Percentiles rank a stretch among this genome's conserved stretches.
These are phyloP conservation scores for Parnassius mnemosyne DNA, from an alignment of 2,888 invertebrate genomes.

Conservation along the genomic window DNA sequence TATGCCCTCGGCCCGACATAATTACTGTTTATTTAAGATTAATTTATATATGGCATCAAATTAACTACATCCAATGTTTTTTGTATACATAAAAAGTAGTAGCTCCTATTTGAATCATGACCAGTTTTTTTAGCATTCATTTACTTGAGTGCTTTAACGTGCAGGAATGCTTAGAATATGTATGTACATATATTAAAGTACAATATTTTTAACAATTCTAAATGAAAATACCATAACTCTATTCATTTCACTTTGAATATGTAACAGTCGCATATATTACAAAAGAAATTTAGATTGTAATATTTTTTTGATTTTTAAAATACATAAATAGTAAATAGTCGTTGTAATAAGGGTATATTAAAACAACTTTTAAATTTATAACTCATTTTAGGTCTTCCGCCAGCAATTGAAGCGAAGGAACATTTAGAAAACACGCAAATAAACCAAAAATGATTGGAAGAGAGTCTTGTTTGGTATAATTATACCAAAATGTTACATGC, in stretches of 20 bases:
- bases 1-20: conserved; percentile 43
- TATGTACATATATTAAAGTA: too few relatives aligned
- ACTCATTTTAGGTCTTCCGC: conserved; percentile 3
- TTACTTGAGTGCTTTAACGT: neutral
- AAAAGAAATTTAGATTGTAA: too few relatives aligned
- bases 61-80: conserved; percentile 22
- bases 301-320: too few relatives aligned
- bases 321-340: too few relatives aligned
- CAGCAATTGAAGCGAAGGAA: conserved; percentile 1
- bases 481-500: too few relatives aligned
- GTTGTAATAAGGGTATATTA: too few relatives aligned
- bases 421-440: conserved; percentile 3
- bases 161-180: too few relatives aligned
- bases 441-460: neutral
- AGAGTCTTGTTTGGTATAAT: too few relatives aligned
- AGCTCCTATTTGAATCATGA: conserved; percentile 6
- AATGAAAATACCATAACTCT: too few relatives aligned
- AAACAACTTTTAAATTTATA: neutral
- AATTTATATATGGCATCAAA: conserved; percentile 49
- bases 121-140: neutral
- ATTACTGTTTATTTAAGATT: conserved; percentile 56
- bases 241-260: too few relatives aligned
- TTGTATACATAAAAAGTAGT: conserved; percentile 22
- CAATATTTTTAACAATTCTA: too few relatives aligned
- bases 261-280: too few relatives aligned